phyloP scores from a whole-genome alignment of 92 coral and sea anemone species.

The Actinostola sp. region DNA sequence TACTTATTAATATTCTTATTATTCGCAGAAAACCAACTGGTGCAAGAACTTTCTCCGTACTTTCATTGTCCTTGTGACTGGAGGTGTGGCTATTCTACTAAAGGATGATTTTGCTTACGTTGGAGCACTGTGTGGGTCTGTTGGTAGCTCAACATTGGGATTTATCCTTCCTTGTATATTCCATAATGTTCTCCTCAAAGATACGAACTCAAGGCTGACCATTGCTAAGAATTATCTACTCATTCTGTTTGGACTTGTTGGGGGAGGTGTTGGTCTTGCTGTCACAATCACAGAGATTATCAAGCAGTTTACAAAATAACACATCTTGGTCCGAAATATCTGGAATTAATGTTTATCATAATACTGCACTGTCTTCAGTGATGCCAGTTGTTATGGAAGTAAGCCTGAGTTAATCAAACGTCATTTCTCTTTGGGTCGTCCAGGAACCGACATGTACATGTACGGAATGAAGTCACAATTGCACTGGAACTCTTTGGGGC shows the following conservation, averaged over 20 bases:
- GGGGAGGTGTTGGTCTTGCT: slow-evolving; percentile 78
- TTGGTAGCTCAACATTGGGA: slow-evolving; percentile 88
- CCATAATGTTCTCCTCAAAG: slow-evolving; percentile 68
- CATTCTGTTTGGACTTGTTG: slow-evolving; percentile 75
- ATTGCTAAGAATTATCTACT: slow-evolving; percentile 76
- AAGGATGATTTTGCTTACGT: slow-evolving; percentile 91
- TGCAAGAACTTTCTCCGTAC: slow-evolving; percentile 79
- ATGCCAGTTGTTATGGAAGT: no score
- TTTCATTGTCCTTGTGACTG: slow-evolving; percentile 69
- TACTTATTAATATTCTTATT: not conserved
- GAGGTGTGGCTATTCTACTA: slow-evolving; percentile 76
- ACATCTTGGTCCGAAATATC: not conserved
- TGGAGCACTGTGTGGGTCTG: slow-evolving; percentile 78
- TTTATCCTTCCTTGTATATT: slow-evolving; percentile 85
- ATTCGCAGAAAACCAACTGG: slow-evolving; percentile 78
- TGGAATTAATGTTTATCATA: not conserved
- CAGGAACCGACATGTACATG: no score
- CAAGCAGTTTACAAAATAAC: slow-evolving; percentile 39
- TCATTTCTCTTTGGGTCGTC: no score
- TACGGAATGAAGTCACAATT: no score
- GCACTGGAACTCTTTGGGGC: no score
- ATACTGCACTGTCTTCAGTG: no score
- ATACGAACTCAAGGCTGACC: slow-evolving; percentile 34
- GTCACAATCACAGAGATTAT: slow-evolving; percentile 73
- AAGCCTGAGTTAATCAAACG: no score